Percentiles rank a stretch among this genome's conserved stretches.
These are phyloP conservation scores for Gallinago paraguaiae DNA, from an alignment of 2,113 vertebrate species.

Conservation along the genomic window DNA sequence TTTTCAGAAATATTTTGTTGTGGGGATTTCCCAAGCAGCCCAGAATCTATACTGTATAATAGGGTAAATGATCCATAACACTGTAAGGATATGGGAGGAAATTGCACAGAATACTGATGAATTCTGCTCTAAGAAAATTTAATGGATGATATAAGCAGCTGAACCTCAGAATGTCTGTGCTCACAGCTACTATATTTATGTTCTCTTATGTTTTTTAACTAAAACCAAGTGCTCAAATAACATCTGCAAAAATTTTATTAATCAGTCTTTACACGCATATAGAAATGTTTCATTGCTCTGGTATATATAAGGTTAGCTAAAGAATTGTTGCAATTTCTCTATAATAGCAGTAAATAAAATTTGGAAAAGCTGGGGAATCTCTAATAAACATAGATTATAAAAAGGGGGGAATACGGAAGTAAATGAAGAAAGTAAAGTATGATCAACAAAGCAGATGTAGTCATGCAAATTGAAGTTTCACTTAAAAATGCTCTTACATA, in stretches of 20 bases:
- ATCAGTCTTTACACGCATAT: neutral
- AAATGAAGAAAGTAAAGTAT: neutral
- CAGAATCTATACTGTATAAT: neutral
- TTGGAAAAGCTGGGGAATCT: neutral
- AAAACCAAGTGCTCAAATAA: neutral
- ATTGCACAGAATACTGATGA: neutral
- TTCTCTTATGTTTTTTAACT: neutral
- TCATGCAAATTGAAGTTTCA: neutral
- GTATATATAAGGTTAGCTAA: neutral
- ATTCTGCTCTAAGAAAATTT: neutral
- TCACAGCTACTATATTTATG: neutral
- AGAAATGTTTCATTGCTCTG: neutral
- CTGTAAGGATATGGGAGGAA: neutral
- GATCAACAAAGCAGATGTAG: neutral
- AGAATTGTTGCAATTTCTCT: neutral
- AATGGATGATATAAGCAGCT: neutral
- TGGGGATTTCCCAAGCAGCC: neutral
- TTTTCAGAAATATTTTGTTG: neutral
- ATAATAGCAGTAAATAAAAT: neutral
- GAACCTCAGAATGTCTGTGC: neutral
- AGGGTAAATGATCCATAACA: neutral
- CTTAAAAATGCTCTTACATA: neutral
- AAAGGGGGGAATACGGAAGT: neutral
- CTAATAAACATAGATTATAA: neutral
- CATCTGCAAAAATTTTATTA: neutral